Evolutionary conservation across 2,113 vertebrate species (phyloP), one percentile per base, ranked within the genome.

Genomic region (Neomonachus schauinslandi): DNA sequence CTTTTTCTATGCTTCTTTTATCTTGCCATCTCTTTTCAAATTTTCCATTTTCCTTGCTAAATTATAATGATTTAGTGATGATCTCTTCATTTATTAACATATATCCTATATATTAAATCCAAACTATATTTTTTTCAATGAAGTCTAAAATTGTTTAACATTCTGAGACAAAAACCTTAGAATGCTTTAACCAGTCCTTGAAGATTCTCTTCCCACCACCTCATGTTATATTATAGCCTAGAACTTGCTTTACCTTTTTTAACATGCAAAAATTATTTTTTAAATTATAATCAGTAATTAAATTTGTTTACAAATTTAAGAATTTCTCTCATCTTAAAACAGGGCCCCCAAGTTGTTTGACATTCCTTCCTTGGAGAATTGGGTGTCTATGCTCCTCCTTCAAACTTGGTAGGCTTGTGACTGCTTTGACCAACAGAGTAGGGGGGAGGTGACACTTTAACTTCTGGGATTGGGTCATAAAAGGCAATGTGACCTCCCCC

Each of bases 261-360:
- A 91, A 69, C n/a, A 85, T 8, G 91, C 10, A 79, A 31, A 79
- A 88, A 72, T 89, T 83, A 33, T 14, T 46, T 84, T 96, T 94
- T 22, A 94, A 95, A 74, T 92, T 55, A 59, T 22, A 94, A 46
- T 55, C 22, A 63, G 7, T 36, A 74, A 67, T 51, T 96, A 46
- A 67, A 82, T 85, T 49, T 94, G 10, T 28, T 80, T 90, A 92
- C 7, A 36, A 51, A 82, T 42, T 93, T 89, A 19, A 33, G 36
- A 42, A 19, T 77, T 92, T 93, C 24, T 82, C 79, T 92, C 49
- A 28, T 71, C 51, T 95, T 72, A 85, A 88, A 86, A 85, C 5
- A 51, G n/a, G 31, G 8, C 3, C 31, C 16, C 46, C 49, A 46
- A 63, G 46, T 51, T 76, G 76, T 76, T 28, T 69, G 21, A 33